A percentile compares a stretch with the other conserved stretches of the same genome.
phyloP scores from a whole-genome alignment of 2,113 vertebrate genomes.

The Eleginops maclovinus region DNA sequence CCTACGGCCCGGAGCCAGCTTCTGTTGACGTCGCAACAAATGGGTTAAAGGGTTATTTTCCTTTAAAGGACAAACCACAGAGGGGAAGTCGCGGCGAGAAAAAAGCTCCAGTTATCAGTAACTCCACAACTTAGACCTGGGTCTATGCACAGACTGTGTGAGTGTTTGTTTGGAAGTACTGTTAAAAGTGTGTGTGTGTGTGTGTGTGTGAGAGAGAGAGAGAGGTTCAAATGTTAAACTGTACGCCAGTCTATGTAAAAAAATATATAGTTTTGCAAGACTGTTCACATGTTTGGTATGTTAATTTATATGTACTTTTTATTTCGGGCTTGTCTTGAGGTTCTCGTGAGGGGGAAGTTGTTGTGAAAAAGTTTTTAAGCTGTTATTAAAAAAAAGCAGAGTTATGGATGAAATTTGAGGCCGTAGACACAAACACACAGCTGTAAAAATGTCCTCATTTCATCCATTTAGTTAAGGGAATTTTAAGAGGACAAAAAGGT shows the following conservation, averaged over 20 bases:
- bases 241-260: constrained; percentile 36
- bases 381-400: constrained; percentile 17
- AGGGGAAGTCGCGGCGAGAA: constrained; percentile 44
- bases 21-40: constrained; percentile 73
- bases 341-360: constrained; percentile 38
- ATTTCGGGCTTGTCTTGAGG: constrained; percentile 62
- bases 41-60: constrained; percentile 67
- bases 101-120: constrained; percentile 64
- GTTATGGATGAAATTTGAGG: constrained; percentile 50
- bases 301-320: constrained; percentile 77
- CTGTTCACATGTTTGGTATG: constrained; percentile 71
- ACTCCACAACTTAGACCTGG: constrained; percentile 65
- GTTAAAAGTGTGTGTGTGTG: constrained; percentile 40
- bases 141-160: constrained; percentile 79
- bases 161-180: constrained; percentile 3
- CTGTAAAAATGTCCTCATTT: constrained; percentile 64
- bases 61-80: constrained; percentile 60
- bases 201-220: constrained; percentile 24
- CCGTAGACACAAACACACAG: constrained; percentile 47
- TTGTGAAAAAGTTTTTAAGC: constrained; percentile 38
- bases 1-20: constrained; percentile 53
- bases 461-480: constrained; percentile 75
- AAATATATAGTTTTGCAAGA: constrained; percentile 60
- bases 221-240: constrained; percentile 54
- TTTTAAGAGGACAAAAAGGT: constrained; percentile 62